Evolutionary conservation across 2,797 vertebrate genomes (phyloP), one percentile per base, ranked within the genome.

Genomic region (Catharus ustulatus): DNA sequence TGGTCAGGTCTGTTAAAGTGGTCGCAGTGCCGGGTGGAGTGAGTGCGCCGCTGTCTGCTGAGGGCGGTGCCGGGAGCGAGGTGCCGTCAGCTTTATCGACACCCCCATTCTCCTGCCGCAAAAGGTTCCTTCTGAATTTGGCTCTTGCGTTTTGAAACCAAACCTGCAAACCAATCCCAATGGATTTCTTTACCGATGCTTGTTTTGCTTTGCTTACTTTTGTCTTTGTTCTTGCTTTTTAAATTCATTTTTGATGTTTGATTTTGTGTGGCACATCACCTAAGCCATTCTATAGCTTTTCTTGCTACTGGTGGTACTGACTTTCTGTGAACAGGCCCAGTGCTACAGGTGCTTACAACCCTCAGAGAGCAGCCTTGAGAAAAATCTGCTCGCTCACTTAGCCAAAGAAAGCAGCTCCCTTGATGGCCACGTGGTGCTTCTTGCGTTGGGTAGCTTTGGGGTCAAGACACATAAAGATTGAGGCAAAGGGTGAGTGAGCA

Each of bases 101-200:
- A 98, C 98, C 99, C 98, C 99, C 99, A 98, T 98, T 99, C 99
- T 99, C 99, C 99, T 99, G 99, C 98, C 99, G 99, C 98, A 99
- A 99, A 99, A 99, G 99, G 98, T 99, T 99, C 99, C 99, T 99
- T 99, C 99, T 99, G 99, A 99, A 99, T 99, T 99, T 99, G 99
- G 99, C 99, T 98, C 99, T 98, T 97, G 99, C 99, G 98, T 99
- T 99, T 99, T 99, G 99, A 99, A 99, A 99, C 99, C 99, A 99
- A 98, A 99, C 99, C 99, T 99, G 99, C 98, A 99, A 99, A 99
- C 99, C 99, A 99, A 99, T 99, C 99, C 99, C 99, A 99, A 96
- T 82, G 94, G 97, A 98, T 98, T 98, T 98, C 98, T 99, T 99
- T 99, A 99, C 99, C 98, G 97, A 98, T 95, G 97, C 93, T 98